Conservation (phyloP, 2,113 vertebrate genomes). For the Ciconia maguari region DNA sequence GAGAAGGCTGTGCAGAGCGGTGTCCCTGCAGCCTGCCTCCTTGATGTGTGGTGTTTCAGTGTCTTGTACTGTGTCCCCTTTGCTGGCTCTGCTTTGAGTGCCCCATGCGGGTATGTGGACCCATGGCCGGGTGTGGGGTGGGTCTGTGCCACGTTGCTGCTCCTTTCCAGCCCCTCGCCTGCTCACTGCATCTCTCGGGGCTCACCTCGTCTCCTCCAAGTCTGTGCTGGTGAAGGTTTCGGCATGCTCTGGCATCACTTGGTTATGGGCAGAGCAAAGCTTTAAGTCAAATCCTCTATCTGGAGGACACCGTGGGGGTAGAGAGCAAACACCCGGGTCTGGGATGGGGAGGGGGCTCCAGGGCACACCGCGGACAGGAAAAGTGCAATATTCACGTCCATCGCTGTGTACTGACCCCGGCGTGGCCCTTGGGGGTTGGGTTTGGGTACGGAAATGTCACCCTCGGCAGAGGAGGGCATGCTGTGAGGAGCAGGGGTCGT, state of each 20-base stretch:
- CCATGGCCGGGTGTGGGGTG: neutral
- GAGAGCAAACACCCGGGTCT: neutral
- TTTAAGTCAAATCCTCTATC: neutral
- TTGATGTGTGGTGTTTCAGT: neutral
- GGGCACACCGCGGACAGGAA: fast-evolving
- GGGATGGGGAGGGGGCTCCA: neutral
- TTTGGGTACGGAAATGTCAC: neutral
- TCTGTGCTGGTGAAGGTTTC: neutral
- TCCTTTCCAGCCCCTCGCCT: neutral
- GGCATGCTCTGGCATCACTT: fast-evolving
- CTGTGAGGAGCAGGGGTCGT: neutral
- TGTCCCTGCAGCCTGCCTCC: neutral
- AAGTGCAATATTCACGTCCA: conserved; percentile 37
- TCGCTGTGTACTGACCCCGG: neutral
- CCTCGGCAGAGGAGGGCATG: neutral
- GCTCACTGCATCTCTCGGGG: neutral
- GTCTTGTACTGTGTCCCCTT: neutral
- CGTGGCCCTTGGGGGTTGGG: neutral
- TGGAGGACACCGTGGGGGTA: neutral
- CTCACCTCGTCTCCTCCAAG: neutral
- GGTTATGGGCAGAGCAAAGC: neutral
- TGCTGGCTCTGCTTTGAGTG: neutral
- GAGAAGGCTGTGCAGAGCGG: neutral
- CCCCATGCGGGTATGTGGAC: fast-evolving
- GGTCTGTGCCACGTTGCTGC: neutral